Percentiles rank a stretch among this genome's conserved stretches.
phyloP scores from a whole-genome alignment of 2,797 vertebrate species.

The Masticophis lateralis region DNA sequence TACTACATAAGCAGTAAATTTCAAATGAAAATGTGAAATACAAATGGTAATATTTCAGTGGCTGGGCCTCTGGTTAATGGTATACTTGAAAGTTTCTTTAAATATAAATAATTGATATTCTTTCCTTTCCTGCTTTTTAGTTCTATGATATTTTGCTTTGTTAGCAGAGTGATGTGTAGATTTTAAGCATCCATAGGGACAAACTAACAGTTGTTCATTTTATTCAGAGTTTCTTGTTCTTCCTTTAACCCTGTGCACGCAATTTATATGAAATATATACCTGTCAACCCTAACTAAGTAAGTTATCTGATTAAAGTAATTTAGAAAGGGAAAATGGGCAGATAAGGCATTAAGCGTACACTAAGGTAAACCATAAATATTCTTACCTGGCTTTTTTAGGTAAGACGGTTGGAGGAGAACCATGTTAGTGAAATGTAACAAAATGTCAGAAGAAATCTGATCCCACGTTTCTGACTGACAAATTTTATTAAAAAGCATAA shows the following conservation, averaged over 20 bases:
- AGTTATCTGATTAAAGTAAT: conserved; percentile 52
- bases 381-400: conserved; percentile 39
- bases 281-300: conserved; percentile 53
- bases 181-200: conserved; percentile 53
- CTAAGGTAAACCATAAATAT: conserved; percentile 9
- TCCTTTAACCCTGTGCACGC: conserved; percentile 67
- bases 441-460: not conserved
- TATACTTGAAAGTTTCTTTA: conserved; percentile 50
- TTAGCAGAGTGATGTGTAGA: conserved; percentile 52
- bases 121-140: not conserved
- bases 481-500: not conserved
- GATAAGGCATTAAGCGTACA: conserved; percentile 26
- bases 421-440: not conserved
- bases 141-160: conserved; percentile 49
- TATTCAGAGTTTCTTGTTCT: conserved; percentile 72
- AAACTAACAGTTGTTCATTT: conserved; percentile 69
- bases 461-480: not conserved
- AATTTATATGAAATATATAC: conserved; percentile 58
- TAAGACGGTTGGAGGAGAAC: not conserved
- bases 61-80: conserved; percentile 47
- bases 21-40: conserved; percentile 65
- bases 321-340: conserved; percentile 41
- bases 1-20: conserved; percentile 67
- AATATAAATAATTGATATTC: conserved; percentile 27
- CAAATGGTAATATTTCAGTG: conserved; percentile 59